phyloP scores from a whole-genome alignment of 2,797 vertebrate genomes.

The Phaenicophaeus curvirostris region DNA sequence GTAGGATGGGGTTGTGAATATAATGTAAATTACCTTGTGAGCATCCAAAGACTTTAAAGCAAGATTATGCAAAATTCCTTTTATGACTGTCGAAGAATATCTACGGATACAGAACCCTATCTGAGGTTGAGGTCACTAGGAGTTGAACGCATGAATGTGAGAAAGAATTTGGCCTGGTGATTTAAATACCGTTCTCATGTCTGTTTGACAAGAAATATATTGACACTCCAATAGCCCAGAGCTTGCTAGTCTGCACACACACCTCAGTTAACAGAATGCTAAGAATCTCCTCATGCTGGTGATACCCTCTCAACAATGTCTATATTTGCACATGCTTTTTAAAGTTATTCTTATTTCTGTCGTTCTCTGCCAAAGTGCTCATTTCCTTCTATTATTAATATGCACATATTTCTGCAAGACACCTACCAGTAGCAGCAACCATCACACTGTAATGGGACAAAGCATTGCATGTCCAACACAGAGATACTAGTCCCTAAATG shows the following conservation, averaged over 20 bases:
- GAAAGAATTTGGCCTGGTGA: neutral
- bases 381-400: neutral
- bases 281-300: neutral
- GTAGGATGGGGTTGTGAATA: neutral
- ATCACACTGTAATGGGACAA: neutral
- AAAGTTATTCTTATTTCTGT: neutral
- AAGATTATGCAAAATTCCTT: slow-evolving; percentile 21
- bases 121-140: neutral
- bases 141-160: neutral
- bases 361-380: neutral
- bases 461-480: neutral
- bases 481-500: neutral
- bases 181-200: neutral
- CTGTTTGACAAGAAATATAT: neutral
- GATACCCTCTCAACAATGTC: neutral
- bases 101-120: neutral
- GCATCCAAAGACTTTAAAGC: neutral
- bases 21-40: neutral
- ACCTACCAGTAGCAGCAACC: neutral
- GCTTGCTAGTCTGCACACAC: fast-evolving
- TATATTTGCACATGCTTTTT: neutral
- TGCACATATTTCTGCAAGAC: neutral
- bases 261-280: neutral
- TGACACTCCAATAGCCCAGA: neutral
- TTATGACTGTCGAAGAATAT: neutral